Conservation (phyloP, 2,113 vertebrate species). For the Nothocercus nigrocapillus region DNA sequence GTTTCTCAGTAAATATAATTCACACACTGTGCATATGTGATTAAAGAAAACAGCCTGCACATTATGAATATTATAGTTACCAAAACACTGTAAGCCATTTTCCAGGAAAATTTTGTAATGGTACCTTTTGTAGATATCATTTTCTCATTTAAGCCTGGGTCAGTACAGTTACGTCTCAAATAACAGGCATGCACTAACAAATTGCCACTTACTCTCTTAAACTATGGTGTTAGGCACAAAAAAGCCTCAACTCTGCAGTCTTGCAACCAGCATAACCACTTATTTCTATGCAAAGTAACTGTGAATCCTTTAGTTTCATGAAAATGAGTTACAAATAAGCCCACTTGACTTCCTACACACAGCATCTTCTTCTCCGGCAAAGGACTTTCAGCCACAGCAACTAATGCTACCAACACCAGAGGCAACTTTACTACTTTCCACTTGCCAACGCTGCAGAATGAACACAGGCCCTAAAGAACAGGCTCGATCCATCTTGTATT, state of each 20-base stretch:
- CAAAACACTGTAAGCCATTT: background rate
- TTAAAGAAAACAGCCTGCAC: background rate
- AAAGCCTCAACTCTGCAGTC: no score
- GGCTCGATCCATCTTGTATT: background rate
- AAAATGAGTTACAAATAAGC: background rate
- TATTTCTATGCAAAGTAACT: background rate
- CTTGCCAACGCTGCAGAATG: background rate
- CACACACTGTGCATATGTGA: background rate
- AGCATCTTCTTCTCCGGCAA: background rate
- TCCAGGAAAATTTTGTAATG: background rate
- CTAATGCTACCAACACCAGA: background rate
- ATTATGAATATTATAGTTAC: background rate
- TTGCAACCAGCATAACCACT: background rate
- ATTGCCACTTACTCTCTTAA: background rate
- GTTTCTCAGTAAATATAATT: background rate
- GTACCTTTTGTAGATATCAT: background rate
- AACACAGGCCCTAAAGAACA: background rate
- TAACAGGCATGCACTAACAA: background rate
- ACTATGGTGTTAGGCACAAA: background rate
- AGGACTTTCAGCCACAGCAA: background rate
- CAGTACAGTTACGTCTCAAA: background rate
- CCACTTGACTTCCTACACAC: background rate
- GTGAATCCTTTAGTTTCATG: background rate
- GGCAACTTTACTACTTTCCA: background rate
- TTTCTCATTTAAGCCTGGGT: background rate